phyloP scores from a whole-genome alignment of 2,113 vertebrate genomes.

The Pogona vitticeps region DNA sequence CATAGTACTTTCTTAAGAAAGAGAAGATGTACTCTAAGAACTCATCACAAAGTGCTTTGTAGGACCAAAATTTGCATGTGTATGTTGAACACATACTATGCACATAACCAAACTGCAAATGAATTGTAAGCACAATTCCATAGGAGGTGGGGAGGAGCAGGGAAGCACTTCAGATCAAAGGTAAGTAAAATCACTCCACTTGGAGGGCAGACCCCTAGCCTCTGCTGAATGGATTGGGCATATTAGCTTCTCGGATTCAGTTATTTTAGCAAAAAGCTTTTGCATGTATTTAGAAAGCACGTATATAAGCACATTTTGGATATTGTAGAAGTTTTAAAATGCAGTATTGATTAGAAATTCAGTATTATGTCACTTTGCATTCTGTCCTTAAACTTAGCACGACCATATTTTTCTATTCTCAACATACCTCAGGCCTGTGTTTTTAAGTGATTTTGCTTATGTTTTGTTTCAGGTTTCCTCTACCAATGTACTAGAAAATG shows the following conservation, averaged over 20 bases:
- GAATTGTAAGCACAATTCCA: constrained; percentile 18
- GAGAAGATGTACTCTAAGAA: constrained; percentile 34
- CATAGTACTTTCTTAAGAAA: constrained; percentile 41
- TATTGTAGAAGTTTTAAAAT: not conserved
- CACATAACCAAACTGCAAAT: not conserved
- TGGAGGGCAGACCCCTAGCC: not conserved
- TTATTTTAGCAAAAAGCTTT: not conserved
- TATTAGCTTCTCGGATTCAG: not conserved
- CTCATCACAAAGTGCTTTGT: constrained; percentile 56
- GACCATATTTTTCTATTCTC: constrained; percentile 8
- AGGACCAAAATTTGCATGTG: constrained; percentile 44
- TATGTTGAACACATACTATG: constrained; percentile 48
- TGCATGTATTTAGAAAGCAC: not conserved
- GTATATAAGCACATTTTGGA: not conserved
- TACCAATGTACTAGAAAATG: constrained; percentile 44
- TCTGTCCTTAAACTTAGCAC: constrained; percentile 24
- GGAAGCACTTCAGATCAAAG: not conserved
- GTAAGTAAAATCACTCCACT: not conserved
- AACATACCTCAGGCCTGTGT: constrained; percentile 36
- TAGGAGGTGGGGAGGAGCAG: not conserved
- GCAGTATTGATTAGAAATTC: not conserved
- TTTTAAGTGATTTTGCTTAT: constrained; percentile 11
- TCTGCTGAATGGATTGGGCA: not conserved
- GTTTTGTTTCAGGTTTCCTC: not conserved
- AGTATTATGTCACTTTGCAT: constrained; percentile 12